Base-by-base conservation (phyloP, 2,113 vertebrate genomes). In the Turdus rufiventris region DNA sequence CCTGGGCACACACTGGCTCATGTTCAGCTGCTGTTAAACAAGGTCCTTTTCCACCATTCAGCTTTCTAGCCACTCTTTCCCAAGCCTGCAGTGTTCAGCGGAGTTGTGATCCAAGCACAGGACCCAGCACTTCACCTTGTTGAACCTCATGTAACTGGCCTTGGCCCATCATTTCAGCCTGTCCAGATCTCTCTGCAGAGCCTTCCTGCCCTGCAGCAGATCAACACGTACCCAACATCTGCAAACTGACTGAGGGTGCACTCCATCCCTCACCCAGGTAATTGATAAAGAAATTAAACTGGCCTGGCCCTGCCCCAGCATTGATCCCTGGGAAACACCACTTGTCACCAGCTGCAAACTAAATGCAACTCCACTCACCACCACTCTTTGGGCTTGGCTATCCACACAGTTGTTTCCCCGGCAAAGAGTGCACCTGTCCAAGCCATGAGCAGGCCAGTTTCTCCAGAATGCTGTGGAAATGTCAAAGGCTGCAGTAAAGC, bases 241-340 rank as follows among this genome's bases (percentile, higher is more conserved):
- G 38, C 53, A 60, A 6, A 25, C 19, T 45, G 36, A 43, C 33
- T 73, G 45, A 51, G 28, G 8, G 16, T 53, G 13, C n/a, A 40
- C 45, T 74, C 0, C 0, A 47, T 60, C 28, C 38, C 45, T n/a
- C 10, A 13, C 29, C 24, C 53, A n/a, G 10, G 24, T 74, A 0
- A 45, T 18, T 8, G 11, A 34, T 67, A 29, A 60, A 53, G 12
- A 47, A 21, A 45, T 29, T 47, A 38, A 67, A 53, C n/a, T 8
- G 14, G 29, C 14, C 29, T 60, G 38, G 9, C 16, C 50, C 24
- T 5, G 14, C n/a, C 53, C 47, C 17, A 61, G 0, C 11, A 10
- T 61, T 68, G 47, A 21, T 53, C 62, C n/a, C n/a, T 54, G 19
- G 9, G 28, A 23, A 67, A 5, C 12, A 6, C 12, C 8, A 14